phyloP scores from a whole-genome alignment of 2,888 invertebrate species.

The Xestia ashworthii region DNA sequence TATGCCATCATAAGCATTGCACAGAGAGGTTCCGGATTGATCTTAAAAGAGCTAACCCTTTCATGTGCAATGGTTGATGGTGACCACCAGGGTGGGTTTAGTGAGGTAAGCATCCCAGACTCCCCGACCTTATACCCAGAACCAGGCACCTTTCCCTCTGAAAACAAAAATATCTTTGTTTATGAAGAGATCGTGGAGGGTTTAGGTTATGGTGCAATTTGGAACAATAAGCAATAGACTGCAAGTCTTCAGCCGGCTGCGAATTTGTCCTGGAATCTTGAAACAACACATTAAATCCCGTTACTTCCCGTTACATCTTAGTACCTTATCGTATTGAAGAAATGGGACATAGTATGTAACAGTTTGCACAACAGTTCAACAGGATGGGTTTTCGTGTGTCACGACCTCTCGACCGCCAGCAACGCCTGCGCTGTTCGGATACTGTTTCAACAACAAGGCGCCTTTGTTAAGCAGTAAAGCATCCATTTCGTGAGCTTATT shows the following conservation, averaged over 20 bases:
- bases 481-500: conserved; percentile 6
- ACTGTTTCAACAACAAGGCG: conserved; percentile 19
- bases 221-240: not conserved
- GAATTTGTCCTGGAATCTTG: not conserved
- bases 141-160: not conserved
- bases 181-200: not conserved
- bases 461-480: conserved; percentile 8
- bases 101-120: not conserved
- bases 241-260: not conserved
- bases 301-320: not conserved
- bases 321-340: not conserved
- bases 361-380: conserved; percentile 14
- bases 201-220: not conserved
- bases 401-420: conserved; percentile 29
- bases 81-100: not conserved
- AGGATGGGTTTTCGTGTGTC: conserved; percentile 36
- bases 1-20: not conserved
- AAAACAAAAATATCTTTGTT: not conserved
- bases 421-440: conserved; percentile 4
- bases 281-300: not conserved
- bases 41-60: not conserved
- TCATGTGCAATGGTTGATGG: not conserved
- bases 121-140: not conserved
- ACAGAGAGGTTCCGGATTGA: not conserved
- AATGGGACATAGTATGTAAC: not conserved